Evolutionary conservation across 2,888 invertebrate genomes (phyloP), one percentile per base, ranked within the genome.

Genomic region (Sarcophaga variegata): DNA sequence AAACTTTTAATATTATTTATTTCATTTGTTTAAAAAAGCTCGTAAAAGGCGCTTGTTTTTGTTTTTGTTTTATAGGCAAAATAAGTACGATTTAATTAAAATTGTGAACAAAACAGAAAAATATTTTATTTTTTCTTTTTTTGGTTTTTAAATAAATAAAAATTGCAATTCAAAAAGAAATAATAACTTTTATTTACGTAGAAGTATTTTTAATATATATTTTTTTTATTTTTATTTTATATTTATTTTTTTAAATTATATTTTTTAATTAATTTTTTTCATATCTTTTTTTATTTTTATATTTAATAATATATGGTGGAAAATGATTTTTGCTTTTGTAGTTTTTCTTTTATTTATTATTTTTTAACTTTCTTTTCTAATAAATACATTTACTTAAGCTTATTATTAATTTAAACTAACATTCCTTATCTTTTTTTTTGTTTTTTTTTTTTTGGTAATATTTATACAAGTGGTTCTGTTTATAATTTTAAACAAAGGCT

Each of bases 21-120:
- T 81, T 70, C 20, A 64, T 64, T 76, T 76, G 27, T 81, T 75
- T 78, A 83, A 87, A 88, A 88, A 88, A 88, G 88, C 88, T 88
- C 87, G 70, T 88, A 88, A 88, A 88, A 88, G 88, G 88, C 88
- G 88, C 88, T 88, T 88, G 88, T 72, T 83, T 63, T 76, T 27
- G 63, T 81, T 81, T 37, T 37, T 37, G 37, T 37, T 37, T 37
- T 37, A 37, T 37, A 79, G 87, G 87, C 87, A 87, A 87, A 87
- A 62, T 78, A 84, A 78, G 17, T 54, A 54, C 17, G 54, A 54
- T 54, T 54, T 54, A 72, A 49, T 60, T n/a, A 20, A 71, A 49
- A 54, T 54, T 14, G 10, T 54, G 54, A 54, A 66, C 22, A 70
- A 63, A 62, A 62, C 17, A 22, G 4, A 54, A 45, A 62, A 83